Evolutionary conservation across 1,140 invertebrate species (phyloP).

Genomic region (Zaprionus tsacasi): DNA sequence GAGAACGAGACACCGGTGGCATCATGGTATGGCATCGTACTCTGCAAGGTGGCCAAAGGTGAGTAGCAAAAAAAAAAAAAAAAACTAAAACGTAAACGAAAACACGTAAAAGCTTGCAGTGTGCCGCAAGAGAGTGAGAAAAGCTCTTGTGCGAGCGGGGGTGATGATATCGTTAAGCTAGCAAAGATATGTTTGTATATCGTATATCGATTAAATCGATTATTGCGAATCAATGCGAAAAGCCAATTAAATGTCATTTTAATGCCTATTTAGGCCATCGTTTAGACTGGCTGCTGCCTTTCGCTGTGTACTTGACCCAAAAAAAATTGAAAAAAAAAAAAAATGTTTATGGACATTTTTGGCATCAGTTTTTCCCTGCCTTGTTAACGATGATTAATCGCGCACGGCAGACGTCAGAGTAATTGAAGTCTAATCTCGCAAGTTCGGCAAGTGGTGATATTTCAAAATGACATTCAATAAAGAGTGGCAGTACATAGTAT

Average conservation of each 20-base stretch:
- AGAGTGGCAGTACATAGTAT: slow-evolving; percentile 21
- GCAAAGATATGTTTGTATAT: background rate
- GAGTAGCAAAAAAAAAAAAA: slow-evolving; percentile 60
- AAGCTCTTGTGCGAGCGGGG: slow-evolving; percentile 10
- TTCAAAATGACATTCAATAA: slow-evolving; percentile 76
- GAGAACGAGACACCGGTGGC: slow-evolving; percentile 79
- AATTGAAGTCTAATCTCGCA: slow-evolving; percentile 66
- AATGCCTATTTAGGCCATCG: slow-evolving; percentile 2
- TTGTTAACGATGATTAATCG: slow-evolving; percentile 57
- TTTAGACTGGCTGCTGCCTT: background rate
- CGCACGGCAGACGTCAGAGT: slow-evolving; percentile 57
- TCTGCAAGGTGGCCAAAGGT: slow-evolving; percentile 89
- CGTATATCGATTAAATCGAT: background rate
- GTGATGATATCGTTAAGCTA: background rate
- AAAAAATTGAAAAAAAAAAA: background rate
- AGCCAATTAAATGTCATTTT: slow-evolving; percentile 16
- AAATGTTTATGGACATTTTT: background rate
- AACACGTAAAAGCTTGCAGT: slow-evolving; percentile 2
- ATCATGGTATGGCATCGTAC: slow-evolving; percentile 86
- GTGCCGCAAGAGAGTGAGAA: background rate
- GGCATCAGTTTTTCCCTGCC: slow-evolving; percentile 23
- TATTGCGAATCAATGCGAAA: background rate
- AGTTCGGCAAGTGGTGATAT: slow-evolving; percentile 40
- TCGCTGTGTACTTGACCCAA: slow-evolving; percentile 40
- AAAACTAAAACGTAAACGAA: background rate